phyloP scores from a whole-genome alignment of 2,113 vertebrate species.

The Naja naja region DNA sequence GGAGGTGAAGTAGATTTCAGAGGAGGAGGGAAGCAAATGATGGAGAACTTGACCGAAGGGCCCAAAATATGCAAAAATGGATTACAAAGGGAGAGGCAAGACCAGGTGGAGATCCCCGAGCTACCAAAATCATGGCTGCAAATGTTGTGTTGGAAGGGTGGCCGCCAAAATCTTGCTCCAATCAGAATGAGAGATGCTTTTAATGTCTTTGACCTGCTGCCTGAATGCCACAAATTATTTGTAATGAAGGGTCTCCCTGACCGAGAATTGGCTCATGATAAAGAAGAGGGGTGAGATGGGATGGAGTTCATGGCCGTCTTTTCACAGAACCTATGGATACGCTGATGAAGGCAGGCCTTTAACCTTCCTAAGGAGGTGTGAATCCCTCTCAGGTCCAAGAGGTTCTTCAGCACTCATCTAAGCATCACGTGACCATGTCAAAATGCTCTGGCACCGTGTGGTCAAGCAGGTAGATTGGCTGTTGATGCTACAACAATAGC shows the following conservation, averaged over 20 bases:
- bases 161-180: too few relatives aligned
- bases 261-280: not conserved
- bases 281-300: not conserved
- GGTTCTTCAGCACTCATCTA: not conserved
- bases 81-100: not conserved
- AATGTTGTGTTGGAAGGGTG: not conserved
- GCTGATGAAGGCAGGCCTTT: too few relatives aligned
- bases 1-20: not conserved
- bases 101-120: not conserved
- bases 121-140: not conserved
- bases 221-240: not conserved
- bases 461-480: not conserved
- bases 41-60: not conserved
- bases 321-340: not conserved
- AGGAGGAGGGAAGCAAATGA: not conserved
- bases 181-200: not conserved
- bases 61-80: not conserved
- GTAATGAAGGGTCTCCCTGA: not conserved
- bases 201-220: too few relatives aligned
- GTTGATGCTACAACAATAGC: not conserved
- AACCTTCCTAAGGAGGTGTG: not conserved
- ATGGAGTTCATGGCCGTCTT: not conserved
- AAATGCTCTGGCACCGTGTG: not conserved
- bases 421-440: too few relatives aligned
- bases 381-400: not conserved